A percentile compares a stretch with the other conserved stretches of the same genome.
Evolutionary conservation across 2,797 vertebrate species (phyloP).

Genomic region (Acestrorhynchus altus): DNA sequence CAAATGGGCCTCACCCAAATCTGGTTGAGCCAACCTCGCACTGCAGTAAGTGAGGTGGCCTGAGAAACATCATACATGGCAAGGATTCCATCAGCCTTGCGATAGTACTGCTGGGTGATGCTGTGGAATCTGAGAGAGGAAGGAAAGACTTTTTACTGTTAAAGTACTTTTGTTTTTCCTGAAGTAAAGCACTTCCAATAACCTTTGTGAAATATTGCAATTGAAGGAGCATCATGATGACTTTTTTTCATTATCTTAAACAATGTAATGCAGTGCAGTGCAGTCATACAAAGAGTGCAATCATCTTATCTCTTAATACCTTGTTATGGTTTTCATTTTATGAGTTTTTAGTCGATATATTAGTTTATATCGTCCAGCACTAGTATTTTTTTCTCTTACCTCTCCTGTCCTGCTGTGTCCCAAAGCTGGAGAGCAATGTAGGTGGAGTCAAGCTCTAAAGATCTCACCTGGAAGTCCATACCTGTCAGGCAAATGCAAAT

Average conservation of each 20-base stretch:
- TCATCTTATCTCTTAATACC: no score
- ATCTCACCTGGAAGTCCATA: conserved; percentile 85
- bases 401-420: conserved; percentile 89
- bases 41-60: conserved; percentile 72
- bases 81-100: conserved; percentile 81
- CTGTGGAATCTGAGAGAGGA: conserved; percentile 77
- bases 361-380: no score
- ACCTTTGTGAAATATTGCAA: no score
- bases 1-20: conserved; percentile 75
- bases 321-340: no score
- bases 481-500: conserved; percentile 66
- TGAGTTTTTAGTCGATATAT: no score
- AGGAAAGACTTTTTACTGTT: not conserved
- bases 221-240: no score
- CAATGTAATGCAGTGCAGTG: no score
- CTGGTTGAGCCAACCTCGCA: conserved; percentile 81
- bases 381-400: conserved; percentile 64
- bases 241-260: no score
- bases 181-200: no score
- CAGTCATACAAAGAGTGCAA: no score
- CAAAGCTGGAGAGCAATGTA: conserved; percentile 83
- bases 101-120: conserved; percentile 85
- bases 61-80: conserved; percentile 82
- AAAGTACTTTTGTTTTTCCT: not conserved
- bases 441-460: conserved; percentile 74